Conservation (phyloP, 2,113 vertebrate genomes). For the Accipiter virgatus region DNA sequence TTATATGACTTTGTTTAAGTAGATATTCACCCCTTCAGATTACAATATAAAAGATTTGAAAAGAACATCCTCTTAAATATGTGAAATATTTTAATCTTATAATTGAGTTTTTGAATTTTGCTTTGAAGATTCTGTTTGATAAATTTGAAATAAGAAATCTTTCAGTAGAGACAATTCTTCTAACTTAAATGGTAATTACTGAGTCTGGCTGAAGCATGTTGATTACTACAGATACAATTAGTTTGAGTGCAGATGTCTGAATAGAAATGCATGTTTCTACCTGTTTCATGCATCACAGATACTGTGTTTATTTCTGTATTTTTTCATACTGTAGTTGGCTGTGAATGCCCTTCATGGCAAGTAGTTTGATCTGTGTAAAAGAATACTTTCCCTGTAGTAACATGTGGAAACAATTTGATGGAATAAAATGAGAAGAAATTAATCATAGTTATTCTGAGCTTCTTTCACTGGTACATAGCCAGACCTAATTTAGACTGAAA, state of each 20-base stretch:
- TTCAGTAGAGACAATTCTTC: conserved; percentile 29
- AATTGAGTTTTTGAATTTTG: conserved; percentile 35
- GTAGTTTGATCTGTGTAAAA: conserved; percentile 8
- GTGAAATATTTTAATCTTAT: conserved; percentile 60
- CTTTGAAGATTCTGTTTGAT: conserved; percentile 50
- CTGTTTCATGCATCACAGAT: conserved; percentile 22
- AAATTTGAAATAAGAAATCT: conserved; percentile 50
- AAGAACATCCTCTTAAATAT: conserved; percentile 31
- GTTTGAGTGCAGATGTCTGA: conserved; percentile 32
- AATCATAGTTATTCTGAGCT: conserved; percentile 44
- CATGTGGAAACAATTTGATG: conserved; percentile 53
- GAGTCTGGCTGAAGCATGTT: conserved; percentile 24
- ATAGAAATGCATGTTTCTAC: conserved; percentile 51
- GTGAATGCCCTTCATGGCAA: conserved; percentile 34
- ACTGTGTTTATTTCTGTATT: conserved; percentile 49
- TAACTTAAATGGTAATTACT: conserved; percentile 47
- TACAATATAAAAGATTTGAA: neutral
- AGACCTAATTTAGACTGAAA: conserved; percentile 33
- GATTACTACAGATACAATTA: conserved; percentile 53
- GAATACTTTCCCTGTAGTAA: conserved; percentile 48
- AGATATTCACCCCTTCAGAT: neutral
- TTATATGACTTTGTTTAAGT: neutral
- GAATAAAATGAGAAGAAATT: conserved; percentile 49
- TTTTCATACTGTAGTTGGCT: conserved; percentile 32
- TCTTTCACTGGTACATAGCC: conserved; percentile 12